Evolutionary conservation across 1,140 invertebrate species (phyloP), one percentile per base, ranked within the genome.

Genomic region (Sitophilus oryzae): DNA sequence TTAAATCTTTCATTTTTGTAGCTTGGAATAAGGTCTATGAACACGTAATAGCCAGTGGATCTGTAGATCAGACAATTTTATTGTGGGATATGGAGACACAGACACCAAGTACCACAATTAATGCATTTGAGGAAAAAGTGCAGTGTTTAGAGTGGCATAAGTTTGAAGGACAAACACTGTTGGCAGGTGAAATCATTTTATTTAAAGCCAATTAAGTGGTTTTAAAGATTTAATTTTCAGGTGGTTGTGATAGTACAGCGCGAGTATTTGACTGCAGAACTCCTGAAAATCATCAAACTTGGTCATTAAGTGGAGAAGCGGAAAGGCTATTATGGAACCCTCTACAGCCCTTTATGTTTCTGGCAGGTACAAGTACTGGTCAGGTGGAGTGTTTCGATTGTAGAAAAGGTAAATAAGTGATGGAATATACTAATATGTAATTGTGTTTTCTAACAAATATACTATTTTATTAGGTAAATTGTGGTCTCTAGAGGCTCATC

Each of bases 21-120:
- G 84, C 91, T 0, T 98, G 94, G 95, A 97, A 97, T 76, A 77
- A 73, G 44, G 79, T 83, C 63, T 86, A 77, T 55, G 75, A 75
- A 40, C 91, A 95, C 73, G 79, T 96, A 35, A 69, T 97, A 58
- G 92, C 93, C 0, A 96, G 92, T 76, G 92, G 84, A 1, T 96
- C 92, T 5, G 94, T 89, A 0, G 95, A 98, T 73, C 76, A 82
- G 61, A 89, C 88, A 4, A 82, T 93, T 18, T 74, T 91, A n/a
- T 69, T 98, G 2, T 98, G 96, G 95, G 94, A 98, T 75, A 75
- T 98, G 64, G 84, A 91, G 61, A 81, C 82, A 60, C 82, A 82
- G 8, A 78, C 77, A 59, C 82, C 88, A 0, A 84, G 84, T 15
- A 86, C 83, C 0, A 87, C 81, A 54, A 76, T 96, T 8, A 78